Base-by-base conservation (phyloP, 2,113 vertebrate species). In the Ammodytes marinus region DNA sequence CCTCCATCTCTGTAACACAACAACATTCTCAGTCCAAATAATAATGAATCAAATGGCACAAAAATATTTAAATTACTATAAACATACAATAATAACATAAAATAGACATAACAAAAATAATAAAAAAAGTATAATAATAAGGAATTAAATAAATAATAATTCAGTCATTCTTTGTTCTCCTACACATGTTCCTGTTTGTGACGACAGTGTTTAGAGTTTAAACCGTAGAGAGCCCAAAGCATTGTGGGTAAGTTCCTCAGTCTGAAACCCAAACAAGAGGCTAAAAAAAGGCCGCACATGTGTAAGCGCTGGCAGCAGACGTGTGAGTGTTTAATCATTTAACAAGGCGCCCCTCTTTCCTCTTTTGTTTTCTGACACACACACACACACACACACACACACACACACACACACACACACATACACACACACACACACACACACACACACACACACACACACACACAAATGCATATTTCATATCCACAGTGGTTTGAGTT, bases 261-360 rank as follows among this genome's bases (percentile, higher is more conserved):
- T 70, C 45, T 35, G 61, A 82, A 74, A 88, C 66, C 79, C 79
- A 92, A 88, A 86, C 81, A 80, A 82, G 50, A 39, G n/a, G 86
- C 27, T 27, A 27, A 86, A 85, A 84, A 85, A 80, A 71, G 78
- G 19, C 85, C 40, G 2, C 4, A 54, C 86, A 81, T 47, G 60
- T 88, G 87, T 89, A 76, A 67, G 86, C 68, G 19, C 61, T 84
- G 50, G 88, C 79, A 78, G 82, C 37, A 80, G 69, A 71, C 17
- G 50, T 86, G 71, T 80, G 82, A 63, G 76, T 75, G 57, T 72
- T 92, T 63, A 93, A 93, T 92, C 91, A 92, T 92, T 72, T 52
- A 91, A 50, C 73, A 88, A 66, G 77, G 85, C 47, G 39, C 19
- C 71, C 43, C 47, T 65, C 80, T 82, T 76, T 86, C 39, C 72